Base-by-base conservation (phyloP, 2,797 vertebrate species). In the Typhlichthys subterraneus region DNA sequence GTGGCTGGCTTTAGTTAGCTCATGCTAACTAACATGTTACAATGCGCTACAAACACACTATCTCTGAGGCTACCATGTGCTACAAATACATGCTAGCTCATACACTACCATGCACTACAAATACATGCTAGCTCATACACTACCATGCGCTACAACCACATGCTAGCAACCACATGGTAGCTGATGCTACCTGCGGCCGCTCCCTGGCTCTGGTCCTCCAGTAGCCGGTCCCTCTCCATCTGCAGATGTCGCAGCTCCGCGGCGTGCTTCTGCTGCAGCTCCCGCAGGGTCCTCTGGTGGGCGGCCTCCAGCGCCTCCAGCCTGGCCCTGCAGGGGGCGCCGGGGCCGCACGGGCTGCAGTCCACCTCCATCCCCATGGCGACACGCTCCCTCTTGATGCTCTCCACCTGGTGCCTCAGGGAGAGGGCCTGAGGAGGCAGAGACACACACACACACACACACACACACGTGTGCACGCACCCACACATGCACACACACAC, bases 231-330 rank as follows among this genome's bases (percentile, higher is more conserved):
- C 78, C 91, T 95, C 77, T 95, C 90, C 54, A 89, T 89, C 76
- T 93, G 89, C 70, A 98, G 86, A 68, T 92, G 85, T 86, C 87
- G 91, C 49, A 94, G 83, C 85, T 97, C 93, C 54, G 86, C 87
- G 8, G 89, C 85, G 0, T 98, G 95, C 74, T 93, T 91, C 72
- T 93, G 90, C 84, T 95, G 95, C 59, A 96, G 82, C 80, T 95
- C 94, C 58, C 89, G 89, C 86, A 97, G 91, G 63, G 90, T 91
- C 73, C 91, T 94, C 59, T 74, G 86, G 86, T 98, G 95, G 2
- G 93, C 93, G 3, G 70, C 83, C 81, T 95, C 94, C 93, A 98
- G 94, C 67, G 94, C 92, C 0, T 95, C 93, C 70, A 98, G 90
- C 81, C 85, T 94, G 76, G 89, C 92, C 69, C 94, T 90, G 0